Evolutionary conservation across 2,888 invertebrate species (phyloP), one percentile per base, ranked within the genome.

Genomic region (Habrosyne pyritoides): DNA sequence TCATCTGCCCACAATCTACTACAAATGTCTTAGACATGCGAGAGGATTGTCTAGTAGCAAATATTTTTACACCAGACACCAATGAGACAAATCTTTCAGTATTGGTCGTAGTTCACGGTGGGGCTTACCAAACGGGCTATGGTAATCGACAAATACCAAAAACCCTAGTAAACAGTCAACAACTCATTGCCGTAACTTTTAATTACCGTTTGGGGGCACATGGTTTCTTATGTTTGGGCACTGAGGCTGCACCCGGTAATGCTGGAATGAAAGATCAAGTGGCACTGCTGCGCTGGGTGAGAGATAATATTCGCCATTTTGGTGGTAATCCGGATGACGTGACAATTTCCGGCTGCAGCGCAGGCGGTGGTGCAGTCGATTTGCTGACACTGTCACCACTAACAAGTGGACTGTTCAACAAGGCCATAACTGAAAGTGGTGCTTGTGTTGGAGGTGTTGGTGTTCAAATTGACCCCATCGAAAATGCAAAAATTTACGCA

Each of bases 251-350:
- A 50, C 87, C 87, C 0, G 88, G 88, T 0, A 87, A 89, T 52
- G 88, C 87, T 21, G 88, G 84, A 3, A 71, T 87, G 74, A 88
- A 88, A 61, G 88, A 89, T 54, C 85, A 86, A 64, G 75, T 88
- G 1, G 79, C 83, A 0, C 61, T 83, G 22, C 67, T 87, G 10
- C 73, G 71, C 0, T 85, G 84, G 85, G 79, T 85, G 0, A 70
- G 82, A 47, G 67, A 65, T 6, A 87, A 88, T 55, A 86, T 89
- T 51, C 83, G 69, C 0, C 66, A 54, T 1, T 88, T 85, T 50
- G 83, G 86, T 12, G 88, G 88, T 0, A 82, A 87, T 22, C 81
- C 88, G 30, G 57, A 83, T 26, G 86, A 87, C 52, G 77, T 89
- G 1, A 86, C 86, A 0, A 56, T 89, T 33, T 57, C 55, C 1